These are phyloP conservation scores for Eurystomus gularis DNA, from an alignment of 2,113 vertebrate genomes.

Conservation along the genomic window DNA sequence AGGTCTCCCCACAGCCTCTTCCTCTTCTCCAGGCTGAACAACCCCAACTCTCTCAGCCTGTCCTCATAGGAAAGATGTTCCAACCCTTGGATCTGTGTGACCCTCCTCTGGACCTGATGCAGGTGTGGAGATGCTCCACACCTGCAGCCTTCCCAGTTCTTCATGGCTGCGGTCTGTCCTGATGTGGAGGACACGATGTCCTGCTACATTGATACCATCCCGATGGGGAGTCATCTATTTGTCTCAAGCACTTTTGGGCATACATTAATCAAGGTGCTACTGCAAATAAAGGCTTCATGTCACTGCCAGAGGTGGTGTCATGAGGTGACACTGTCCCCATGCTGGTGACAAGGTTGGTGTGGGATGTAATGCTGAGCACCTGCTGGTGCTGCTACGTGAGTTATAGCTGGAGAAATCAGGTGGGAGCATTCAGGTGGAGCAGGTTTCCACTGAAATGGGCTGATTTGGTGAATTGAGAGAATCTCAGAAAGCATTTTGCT, in stretches of 20 bases:
- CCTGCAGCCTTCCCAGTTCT: background rate
- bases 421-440: background rate
- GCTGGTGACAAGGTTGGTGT: background rate
- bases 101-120: too few species aligned
- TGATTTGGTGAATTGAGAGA: background rate
- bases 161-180: rapidly evolving
- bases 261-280: background rate
- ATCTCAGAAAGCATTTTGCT: background rate
- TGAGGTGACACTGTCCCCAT: background rate
- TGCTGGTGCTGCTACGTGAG: rapidly evolving
- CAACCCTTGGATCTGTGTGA: too few species aligned
- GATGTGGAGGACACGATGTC: rapidly evolving
- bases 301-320: background rate
- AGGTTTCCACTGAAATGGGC: background rate
- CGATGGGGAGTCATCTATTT: background rate
- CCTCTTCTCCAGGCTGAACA: too few species aligned
- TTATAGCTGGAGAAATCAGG: background rate
- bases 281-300: background rate
- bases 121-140: too few species aligned
- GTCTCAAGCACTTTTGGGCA: background rate
- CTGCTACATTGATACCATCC: too few species aligned
- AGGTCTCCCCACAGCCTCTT: too few species aligned
- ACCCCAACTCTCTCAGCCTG: too few species aligned
- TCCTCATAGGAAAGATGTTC: too few species aligned
- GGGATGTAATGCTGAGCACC: background rate